Evolutionary conservation across 2,797 vertebrate species (phyloP).

Genomic region (Nothura maculosa): DNA sequence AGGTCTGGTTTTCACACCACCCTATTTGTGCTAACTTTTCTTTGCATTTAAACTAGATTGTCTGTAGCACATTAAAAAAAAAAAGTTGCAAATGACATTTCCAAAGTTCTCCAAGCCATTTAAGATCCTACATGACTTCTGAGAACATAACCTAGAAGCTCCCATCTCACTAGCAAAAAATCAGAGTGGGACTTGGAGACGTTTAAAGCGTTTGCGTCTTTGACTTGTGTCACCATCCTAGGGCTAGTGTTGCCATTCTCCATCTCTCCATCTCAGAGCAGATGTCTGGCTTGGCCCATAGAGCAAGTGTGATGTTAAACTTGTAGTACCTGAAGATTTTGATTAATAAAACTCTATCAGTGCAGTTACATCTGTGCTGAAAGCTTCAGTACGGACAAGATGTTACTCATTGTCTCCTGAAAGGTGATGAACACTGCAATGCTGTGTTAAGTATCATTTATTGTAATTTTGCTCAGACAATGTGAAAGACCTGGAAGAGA

Average conservation of each 20-base stretch:
- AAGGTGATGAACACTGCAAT: neutral
- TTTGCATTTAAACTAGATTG: neutral
- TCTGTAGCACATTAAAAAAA: rapidly evolving
- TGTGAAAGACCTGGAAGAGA: neutral
- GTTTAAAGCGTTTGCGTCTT: neutral
- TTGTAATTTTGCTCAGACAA: neutral
- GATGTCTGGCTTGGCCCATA: rapidly evolving
- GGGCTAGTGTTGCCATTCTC: too few relatives aligned
- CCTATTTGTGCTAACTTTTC: neutral
- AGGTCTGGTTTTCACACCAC: neutral
- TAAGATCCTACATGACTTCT: neutral
- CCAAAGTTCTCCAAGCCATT: neutral
- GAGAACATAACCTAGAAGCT: neutral
- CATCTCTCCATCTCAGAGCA: too few relatives aligned
- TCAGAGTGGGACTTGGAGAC: neutral
- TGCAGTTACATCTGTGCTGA: rapidly evolving
- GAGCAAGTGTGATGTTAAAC: rapidly evolving
- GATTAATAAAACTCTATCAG: neutral
- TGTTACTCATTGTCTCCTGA: neutral
- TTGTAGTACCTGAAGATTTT: neutral
- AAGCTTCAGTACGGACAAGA: neutral
- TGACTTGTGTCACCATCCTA: neutral
- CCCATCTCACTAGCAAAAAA: neutral
- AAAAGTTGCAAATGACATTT: neutral
- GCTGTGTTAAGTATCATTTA: neutral